phyloP scores from a whole-genome alignment of 2,797 vertebrate genomes.

The Alcedo quadribrachys region DNA sequence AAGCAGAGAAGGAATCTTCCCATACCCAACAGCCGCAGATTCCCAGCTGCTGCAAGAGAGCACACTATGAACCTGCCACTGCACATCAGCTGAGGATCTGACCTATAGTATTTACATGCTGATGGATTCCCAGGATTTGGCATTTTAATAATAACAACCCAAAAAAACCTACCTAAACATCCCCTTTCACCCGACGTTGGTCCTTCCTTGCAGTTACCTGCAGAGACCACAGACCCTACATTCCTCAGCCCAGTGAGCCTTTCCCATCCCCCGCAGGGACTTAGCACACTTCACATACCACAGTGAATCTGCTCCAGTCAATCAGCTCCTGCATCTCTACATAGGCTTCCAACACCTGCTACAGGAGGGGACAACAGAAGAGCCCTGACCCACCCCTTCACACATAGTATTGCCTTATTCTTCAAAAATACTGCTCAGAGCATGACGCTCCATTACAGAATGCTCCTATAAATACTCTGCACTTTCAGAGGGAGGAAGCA shows the following conservation, averaged over 20 bases:
- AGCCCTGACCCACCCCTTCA: background rate
- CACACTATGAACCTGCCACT: background rate
- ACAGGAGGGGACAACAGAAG: background rate
- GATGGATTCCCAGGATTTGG: background rate
- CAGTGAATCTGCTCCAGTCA: slow-evolving; percentile 44
- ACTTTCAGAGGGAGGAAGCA: slow-evolving; percentile 1
- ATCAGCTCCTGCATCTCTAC: slow-evolving; percentile 11
- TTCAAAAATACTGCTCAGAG: background rate
- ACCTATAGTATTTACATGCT: background rate
- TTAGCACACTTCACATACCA: slow-evolving; percentile 11
- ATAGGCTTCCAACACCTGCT: slow-evolving; percentile 32
- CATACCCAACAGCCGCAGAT: background rate
- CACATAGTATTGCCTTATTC: background rate
- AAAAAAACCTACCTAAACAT: background rate
- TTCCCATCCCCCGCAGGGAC: slow-evolving; percentile 1
- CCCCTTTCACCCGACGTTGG: background rate
- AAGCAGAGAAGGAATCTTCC: background rate
- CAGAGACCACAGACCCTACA: background rate
- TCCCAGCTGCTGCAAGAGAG: background rate
- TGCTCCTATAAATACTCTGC: slow-evolving; percentile 19
- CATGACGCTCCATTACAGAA: background rate
- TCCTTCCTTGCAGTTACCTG: background rate
- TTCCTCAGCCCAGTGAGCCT: background rate
- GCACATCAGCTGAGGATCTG: background rate
- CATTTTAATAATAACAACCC: background rate